These are phyloP conservation scores for Vollenhovia emeryi DNA, from an alignment of 1,140 invertebrate species.

Conservation along the genomic window DNA sequence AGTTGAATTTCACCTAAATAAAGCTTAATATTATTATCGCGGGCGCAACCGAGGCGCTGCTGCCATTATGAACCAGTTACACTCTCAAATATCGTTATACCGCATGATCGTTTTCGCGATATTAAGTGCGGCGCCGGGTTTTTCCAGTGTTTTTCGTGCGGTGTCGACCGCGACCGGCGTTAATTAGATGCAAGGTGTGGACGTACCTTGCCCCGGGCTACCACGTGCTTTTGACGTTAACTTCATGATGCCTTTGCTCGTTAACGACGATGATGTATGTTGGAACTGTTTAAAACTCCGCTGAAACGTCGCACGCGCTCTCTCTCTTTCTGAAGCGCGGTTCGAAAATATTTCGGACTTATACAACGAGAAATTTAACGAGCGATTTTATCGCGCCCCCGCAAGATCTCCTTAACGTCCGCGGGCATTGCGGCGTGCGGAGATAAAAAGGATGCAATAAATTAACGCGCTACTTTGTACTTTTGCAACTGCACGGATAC, in stretches of 20 bases:
- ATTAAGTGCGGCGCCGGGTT: slow-evolving; percentile 79
- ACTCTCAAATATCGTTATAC: slow-evolving; percentile 82
- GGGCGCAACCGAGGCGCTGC: slow-evolving; percentile 64
- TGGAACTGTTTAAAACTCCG: slow-evolving; percentile 57
- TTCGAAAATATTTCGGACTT: slow-evolving; percentile 55
- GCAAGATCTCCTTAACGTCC: not conserved
- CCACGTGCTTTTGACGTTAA: slow-evolving; percentile 65
- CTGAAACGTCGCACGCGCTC: slow-evolving; percentile 51
- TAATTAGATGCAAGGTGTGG: slow-evolving; percentile 71
- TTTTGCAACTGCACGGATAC: not conserved
- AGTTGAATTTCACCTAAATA: slow-evolving; percentile 85
- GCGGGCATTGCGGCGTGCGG: too few species aligned
- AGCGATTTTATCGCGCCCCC: slow-evolving; percentile 20
- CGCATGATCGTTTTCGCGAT: slow-evolving; percentile 80
- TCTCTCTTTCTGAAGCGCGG: slow-evolving; percentile 12
- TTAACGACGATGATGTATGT: slow-evolving; percentile 61
- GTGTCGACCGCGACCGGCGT: slow-evolving; percentile 61
- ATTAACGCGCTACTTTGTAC: not conserved
- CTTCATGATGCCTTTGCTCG: slow-evolving; percentile 58
- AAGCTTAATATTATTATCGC: slow-evolving; percentile 85
- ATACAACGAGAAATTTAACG: slow-evolving; percentile 33
- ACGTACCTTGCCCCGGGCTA: slow-evolving; percentile 56
- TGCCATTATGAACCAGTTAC: slow-evolving; percentile 79
- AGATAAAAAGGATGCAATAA: not conserved
- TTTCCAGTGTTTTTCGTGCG: slow-evolving; percentile 71